phyloP scores from a whole-genome alignment of 2,113 vertebrate genomes.

The Anthoscopus minutus region DNA sequence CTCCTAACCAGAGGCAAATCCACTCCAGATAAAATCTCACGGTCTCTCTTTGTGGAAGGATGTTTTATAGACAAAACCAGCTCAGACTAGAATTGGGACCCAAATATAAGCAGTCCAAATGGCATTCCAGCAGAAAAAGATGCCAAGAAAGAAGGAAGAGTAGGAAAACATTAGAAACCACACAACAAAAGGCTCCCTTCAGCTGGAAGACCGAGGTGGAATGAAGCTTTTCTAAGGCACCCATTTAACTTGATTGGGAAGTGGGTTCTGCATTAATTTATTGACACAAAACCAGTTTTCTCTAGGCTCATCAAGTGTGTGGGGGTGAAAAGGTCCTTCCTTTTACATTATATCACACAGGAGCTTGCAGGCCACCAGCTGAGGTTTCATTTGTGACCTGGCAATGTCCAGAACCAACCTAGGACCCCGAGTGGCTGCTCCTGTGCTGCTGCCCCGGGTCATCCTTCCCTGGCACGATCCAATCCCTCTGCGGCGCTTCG shows the following conservation, averaged over 20 bases:
- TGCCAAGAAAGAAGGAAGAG: not conserved
- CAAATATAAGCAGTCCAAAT: not conserved
- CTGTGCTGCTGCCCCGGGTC: accelerated
- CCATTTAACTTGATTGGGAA: accelerated
- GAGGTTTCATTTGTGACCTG: not conserved
- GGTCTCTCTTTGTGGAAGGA: not conserved
- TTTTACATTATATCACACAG: not conserved
- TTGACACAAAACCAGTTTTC: accelerated
- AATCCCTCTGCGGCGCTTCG: accelerated
- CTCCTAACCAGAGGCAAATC: not conserved
- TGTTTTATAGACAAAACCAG: not conserved
- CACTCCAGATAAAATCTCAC: not conserved
- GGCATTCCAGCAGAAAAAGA: not conserved
- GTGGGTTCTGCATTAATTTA: not conserved
- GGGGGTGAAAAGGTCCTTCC: accelerated
- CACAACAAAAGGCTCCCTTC: accelerated
- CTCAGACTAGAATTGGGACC: not conserved
- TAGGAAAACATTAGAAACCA: not conserved
- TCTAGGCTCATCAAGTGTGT: not conserved
- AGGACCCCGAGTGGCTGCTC: accelerated
- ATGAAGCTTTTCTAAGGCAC: not conserved
- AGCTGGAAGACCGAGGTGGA: not conserved
- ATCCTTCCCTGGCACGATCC: accelerated
- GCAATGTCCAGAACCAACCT: accelerated
- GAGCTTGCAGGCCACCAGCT: not conserved